phyloP scores from a whole-genome alignment of 64 coral and sea anemone genomes.

The Montipora sp. region DNA sequence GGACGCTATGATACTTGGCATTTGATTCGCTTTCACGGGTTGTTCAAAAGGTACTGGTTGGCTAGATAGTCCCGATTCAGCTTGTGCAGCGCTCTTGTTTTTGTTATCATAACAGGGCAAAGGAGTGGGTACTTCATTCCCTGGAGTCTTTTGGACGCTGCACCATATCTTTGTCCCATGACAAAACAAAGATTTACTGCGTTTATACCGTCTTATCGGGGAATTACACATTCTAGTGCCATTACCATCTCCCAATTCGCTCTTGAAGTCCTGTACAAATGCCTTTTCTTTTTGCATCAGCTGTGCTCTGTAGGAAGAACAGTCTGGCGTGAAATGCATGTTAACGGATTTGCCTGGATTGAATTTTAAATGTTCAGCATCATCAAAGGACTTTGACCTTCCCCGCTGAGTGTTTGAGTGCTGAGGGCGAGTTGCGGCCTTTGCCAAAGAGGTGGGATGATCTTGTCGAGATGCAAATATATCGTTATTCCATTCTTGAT shows the following conservation, averaged over 20 bases:
- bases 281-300: neutral
- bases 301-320: neutral
- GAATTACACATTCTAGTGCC: neutral
- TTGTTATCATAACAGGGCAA: neutral
- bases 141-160: neutral
- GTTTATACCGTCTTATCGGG: neutral
- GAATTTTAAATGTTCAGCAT: neutral
- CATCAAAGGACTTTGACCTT: constrained; percentile 3
- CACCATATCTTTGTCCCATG: neutral
- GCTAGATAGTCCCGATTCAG: neutral
- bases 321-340: neutral
- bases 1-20: neutral
- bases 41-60: neutral
- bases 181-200: neutral
- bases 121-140: neutral
- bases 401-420: neutral
- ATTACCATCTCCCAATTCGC: neutral
- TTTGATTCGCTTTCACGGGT: neutral
- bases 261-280: neutral
- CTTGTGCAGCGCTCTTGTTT: neutral
- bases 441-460: neutral
- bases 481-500: neutral
- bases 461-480: neutral
- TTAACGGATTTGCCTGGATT: neutral
- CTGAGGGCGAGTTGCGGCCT: neutral